Conservation (phyloP, 1,140 invertebrate genomes). For the Brachionus sp. region DNA sequence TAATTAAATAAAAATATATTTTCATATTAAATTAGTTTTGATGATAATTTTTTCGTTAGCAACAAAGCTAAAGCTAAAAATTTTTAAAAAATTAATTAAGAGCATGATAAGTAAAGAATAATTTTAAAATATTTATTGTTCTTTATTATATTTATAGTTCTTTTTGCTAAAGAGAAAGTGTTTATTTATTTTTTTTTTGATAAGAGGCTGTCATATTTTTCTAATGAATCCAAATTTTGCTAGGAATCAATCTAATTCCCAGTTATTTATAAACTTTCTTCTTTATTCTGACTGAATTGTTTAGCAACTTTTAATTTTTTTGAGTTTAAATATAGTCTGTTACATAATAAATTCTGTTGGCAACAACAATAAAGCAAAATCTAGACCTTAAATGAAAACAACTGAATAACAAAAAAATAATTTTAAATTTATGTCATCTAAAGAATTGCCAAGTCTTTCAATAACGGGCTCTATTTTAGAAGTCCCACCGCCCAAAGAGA, state of each 20-base stretch:
- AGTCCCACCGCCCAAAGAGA: background rate
- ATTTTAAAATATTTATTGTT: too few species aligned
- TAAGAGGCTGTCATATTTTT: background rate
- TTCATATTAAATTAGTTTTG: too few species aligned
- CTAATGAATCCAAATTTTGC: background rate
- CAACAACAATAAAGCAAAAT: background rate
- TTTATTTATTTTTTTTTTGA: background rate
- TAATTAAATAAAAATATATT: too few species aligned
- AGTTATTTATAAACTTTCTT: background rate
- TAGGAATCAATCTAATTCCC: background rate
- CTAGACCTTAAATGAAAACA: background rate
- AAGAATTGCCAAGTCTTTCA: background rate
- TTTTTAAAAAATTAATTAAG: too few species aligned
- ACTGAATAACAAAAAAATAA: background rate
- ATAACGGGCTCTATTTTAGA: slow-evolving; percentile 13
- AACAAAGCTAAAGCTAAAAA: too few species aligned
- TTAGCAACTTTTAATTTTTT: background rate
- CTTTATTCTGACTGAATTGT: background rate
- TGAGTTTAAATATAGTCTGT: background rate
- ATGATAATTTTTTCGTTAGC: too few species aligned
- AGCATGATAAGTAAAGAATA: too few species aligned
- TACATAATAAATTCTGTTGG: background rate
- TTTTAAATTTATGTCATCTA: background rate
- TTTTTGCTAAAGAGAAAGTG: background rate
- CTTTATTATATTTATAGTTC: too few species aligned